phyloP scores from a whole-genome alignment of 1,140 invertebrate species.

The Phenacoccus solenopsis region DNA sequence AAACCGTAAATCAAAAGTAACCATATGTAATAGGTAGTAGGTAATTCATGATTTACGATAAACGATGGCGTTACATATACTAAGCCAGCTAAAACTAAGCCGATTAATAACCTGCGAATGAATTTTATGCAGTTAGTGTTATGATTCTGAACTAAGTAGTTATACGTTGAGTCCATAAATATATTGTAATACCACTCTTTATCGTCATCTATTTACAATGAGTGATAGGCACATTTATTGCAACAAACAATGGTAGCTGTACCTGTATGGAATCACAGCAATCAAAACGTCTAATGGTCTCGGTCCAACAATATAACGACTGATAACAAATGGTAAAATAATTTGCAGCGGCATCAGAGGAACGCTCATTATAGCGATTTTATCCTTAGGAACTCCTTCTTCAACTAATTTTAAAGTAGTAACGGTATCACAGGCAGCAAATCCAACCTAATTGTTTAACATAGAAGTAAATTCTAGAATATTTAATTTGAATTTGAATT shows the following conservation, averaged over 20 bases:
- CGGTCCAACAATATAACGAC: constrained; percentile 76
- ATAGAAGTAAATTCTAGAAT: constrained; percentile 30
- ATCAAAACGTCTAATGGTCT: constrained; percentile 79
- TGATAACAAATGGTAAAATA: constrained; percentile 75
- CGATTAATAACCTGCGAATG: constrained; percentile 20
- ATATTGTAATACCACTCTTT: no score
- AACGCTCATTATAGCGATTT: constrained; percentile 79
- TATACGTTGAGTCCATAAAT: no score
- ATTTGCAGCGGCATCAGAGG: constrained; percentile 92
- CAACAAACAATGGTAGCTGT: no score
- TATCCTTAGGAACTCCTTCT: constrained; percentile 88
- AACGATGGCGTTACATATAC: constrained; percentile 74
- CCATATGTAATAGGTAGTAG: constrained; percentile 64
- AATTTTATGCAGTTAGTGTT: no score
- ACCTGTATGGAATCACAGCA: constrained; percentile 76
- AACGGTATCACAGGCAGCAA: constrained; percentile 89
- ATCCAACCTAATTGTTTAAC: constrained; percentile 92
- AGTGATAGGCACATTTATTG: no score
- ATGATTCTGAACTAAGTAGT: no score
- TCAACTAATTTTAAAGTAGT: constrained; percentile 91
- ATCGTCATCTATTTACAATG: no score
- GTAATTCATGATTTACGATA: constrained; percentile 48
- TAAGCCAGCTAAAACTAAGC: constrained; percentile 60
- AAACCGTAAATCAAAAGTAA: constrained; percentile 58
- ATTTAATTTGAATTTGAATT: constrained; percentile 22